phyloP scores from a whole-genome alignment of 2,113 vertebrate species.

The Calyptomena viridis region DNA sequence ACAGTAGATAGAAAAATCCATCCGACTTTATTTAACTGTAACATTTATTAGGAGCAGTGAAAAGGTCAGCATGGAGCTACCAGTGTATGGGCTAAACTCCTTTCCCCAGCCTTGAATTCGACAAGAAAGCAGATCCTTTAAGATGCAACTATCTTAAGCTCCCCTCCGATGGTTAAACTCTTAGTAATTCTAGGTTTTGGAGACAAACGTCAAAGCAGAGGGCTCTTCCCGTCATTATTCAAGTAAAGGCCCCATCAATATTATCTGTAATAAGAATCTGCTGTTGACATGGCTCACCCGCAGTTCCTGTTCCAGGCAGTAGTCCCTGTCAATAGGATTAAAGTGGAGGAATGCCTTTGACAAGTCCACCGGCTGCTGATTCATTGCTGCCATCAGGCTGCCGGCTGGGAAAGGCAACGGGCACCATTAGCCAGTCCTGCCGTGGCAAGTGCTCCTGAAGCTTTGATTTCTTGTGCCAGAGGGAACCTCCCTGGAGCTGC shows the following conservation, averaged over 20 bases:
- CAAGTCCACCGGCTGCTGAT: constrained; percentile 63
- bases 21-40: constrained; percentile 68
- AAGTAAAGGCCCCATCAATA: constrained; percentile 74
- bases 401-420: not conserved
- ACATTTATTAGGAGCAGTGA: constrained; percentile 72
- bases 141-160: constrained; percentile 74
- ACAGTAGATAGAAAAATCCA: constrained; percentile 69
- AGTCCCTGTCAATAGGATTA: constrained; percentile 76
- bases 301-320: constrained; percentile 71
- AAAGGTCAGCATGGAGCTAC: constrained; percentile 65
- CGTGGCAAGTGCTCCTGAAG: not conserved
- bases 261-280: constrained; percentile 79
- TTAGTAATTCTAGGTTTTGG: constrained; percentile 75
- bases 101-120: constrained; percentile 54
- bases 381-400: constrained; percentile 75
- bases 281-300: constrained; percentile 74
- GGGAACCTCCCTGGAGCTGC: not conserved
- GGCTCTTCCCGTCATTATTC: constrained; percentile 74
- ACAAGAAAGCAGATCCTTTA: constrained; percentile 72
- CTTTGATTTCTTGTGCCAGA: not conserved
- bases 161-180: constrained; percentile 66
- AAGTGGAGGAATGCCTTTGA: constrained; percentile 74
- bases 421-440: not conserved
- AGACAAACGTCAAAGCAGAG: constrained; percentile 75
- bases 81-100: constrained; percentile 54